Evolutionary conservation across 1,140 invertebrate species (phyloP), one percentile per base, ranked within the genome.

Genomic region (Drosophila auraria): DNA sequence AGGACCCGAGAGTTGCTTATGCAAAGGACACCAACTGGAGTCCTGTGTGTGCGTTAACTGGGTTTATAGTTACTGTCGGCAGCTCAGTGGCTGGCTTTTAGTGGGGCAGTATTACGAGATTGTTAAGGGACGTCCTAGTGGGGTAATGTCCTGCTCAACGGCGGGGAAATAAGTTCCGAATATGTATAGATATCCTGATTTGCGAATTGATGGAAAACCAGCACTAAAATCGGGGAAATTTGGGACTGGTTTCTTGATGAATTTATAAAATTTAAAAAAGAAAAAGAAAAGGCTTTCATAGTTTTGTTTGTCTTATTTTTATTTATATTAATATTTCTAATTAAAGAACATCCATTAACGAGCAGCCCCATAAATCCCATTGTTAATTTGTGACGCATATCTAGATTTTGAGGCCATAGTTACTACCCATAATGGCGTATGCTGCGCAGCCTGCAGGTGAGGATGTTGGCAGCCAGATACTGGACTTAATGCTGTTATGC

Each of bases 41-140:
- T 38, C 23, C 20, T 44, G 56, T 42, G 53, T 72, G 66, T 72
- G 68, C 23, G 68, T 74, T 74, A 74, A 73, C 68, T 73, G 71
- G 71, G 71, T 74, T 74, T 74, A 73, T 74, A 74, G 71, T 74
- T 73, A 74, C 47, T 73, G 69, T 73, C 69, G 56, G 38, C 68
- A 54, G 63, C 63, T 71, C 68, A 69, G 68, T 69, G 68, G 68
- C 40, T 44, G 64, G 56, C 30, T 74, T 72, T 74, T 74, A 73
- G 45, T 73, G 40, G 56, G 68, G 30, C 54, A 73, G 38, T 73
- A 56, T 20, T 47, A n/a, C 56, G 15, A 45, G 54, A 47, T 38
- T 50, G 44, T 30, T 42, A 20, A n/a, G 51, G 44, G 27, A 51
- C 30, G n/a, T 61, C 38, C 20, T 50, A 23, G 42, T 61, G 25